Evolutionary conservation across 2,113 vertebrate species (phyloP).

Genomic region (Pituophis catenifer): DNA sequence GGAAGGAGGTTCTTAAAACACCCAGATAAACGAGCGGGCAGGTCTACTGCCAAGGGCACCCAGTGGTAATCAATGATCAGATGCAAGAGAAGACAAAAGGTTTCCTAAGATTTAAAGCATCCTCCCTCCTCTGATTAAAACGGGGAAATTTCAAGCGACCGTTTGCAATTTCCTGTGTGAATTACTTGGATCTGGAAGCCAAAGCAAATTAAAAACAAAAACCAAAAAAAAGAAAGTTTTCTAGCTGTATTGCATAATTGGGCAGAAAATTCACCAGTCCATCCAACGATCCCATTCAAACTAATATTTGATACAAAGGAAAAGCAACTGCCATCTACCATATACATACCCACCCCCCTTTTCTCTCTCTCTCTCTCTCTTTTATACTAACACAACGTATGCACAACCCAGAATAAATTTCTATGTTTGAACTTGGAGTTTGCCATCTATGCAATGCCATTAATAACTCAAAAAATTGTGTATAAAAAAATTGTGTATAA

Average conservation of each 20-base stretch:
- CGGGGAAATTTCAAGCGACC: neutral
- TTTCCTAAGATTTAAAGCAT: accelerated
- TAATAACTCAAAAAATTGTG: neutral
- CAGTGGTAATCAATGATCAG: neutral
- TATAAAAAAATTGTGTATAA: neutral
- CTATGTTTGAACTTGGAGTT: neutral
- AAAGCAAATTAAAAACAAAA: neutral
- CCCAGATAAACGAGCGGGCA: neutral
- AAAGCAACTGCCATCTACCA: neutral
- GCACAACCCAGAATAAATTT: neutral
- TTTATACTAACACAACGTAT: neutral
- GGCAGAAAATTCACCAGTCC: neutral
- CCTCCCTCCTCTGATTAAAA: no score
- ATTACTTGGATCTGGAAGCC: neutral
- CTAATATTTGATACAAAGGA: neutral
- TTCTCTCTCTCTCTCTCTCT: no score
- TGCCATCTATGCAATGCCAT: neutral
- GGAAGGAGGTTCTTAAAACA: neutral
- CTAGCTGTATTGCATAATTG: neutral
- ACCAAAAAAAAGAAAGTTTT: neutral
- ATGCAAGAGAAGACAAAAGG: neutral
- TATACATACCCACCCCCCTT: neutral
- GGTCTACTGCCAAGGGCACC: neutral
- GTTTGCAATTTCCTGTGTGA: no score
- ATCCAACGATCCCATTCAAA: neutral